Conservation (phyloP, 2,888 invertebrate genomes). For the Colletes collaris region DNA sequence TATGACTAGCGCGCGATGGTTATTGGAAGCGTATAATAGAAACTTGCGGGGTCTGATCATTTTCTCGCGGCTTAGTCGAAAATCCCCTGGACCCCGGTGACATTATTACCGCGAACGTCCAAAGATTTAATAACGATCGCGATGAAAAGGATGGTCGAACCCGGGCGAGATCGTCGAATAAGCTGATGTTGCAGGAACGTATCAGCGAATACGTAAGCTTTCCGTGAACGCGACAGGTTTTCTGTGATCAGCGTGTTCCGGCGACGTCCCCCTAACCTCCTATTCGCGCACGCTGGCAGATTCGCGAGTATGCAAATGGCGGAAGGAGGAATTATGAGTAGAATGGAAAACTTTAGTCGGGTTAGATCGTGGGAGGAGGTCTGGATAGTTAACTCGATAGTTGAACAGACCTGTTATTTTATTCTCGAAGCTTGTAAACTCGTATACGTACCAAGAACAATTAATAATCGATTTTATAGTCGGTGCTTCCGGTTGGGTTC, state of each 20-base stretch:
- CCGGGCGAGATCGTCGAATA: conserved; percentile 44
- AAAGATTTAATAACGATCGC: conserved; percentile 48
- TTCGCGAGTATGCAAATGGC: conserved; percentile 25
- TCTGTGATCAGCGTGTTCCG: conserved; percentile 57
- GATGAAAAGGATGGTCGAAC: conserved; percentile 56
- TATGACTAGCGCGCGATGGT: neutral
- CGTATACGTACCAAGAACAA: too few relatives aligned
- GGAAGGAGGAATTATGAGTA: conserved; percentile 38
- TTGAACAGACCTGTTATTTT: too few relatives aligned
- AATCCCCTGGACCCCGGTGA: neutral
- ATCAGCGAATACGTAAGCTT: conserved; percentile 59
- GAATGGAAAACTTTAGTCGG: conserved; percentile 24
- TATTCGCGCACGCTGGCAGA: conserved; percentile 12
- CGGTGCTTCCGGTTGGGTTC: too few relatives aligned
- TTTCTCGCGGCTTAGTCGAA: neutral
- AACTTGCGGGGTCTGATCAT: conserved; percentile 3
- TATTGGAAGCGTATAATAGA: neutral
- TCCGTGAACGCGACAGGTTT: conserved; percentile 58
- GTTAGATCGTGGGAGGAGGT: neutral
- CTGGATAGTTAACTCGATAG: too few relatives aligned
- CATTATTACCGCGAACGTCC: conserved; percentile 8
- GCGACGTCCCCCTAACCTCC: conserved; percentile 29
- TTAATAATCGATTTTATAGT: too few relatives aligned
- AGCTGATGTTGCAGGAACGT: conserved; percentile 64
- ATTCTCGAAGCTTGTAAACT: too few relatives aligned